These are phyloP conservation scores for Chloroceryle inda DNA, from an alignment of 2,797 vertebrate genomes.

Conservation along the genomic window DNA sequence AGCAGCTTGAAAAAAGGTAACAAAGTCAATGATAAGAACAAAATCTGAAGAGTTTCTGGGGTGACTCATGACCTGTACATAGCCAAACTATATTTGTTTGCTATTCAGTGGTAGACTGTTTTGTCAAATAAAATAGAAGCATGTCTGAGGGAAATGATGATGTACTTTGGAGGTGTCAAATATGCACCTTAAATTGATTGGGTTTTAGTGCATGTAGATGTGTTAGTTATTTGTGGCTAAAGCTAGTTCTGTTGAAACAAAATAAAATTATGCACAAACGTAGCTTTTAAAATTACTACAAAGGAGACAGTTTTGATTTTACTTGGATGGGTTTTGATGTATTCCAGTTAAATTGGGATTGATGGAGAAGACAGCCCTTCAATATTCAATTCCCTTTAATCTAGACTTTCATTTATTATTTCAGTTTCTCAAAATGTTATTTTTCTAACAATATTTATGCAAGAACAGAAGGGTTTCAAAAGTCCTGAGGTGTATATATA, in stretches of 20 bases:
- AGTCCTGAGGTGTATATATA: background rate
- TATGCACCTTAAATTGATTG: background rate
- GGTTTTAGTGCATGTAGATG: background rate
- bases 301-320: background rate
- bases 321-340: accelerated
- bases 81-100: background rate
- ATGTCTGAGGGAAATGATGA: background rate
- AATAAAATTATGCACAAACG: background rate
- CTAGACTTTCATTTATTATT: background rate
- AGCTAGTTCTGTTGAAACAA: background rate
- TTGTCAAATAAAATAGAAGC: background rate
- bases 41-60: background rate
- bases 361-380: background rate
- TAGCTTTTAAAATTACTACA: background rate
- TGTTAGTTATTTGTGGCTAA: background rate
- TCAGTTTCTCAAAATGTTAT: background rate
- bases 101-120: background rate
- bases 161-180: accelerated
- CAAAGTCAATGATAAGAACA: background rate
- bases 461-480: background rate
- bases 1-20: background rate
- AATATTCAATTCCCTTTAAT: background rate
- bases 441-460: background rate
- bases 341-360: background rate
- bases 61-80: background rate